These are phyloP conservation scores for Drosophila lowei DNA, from an alignment of 1,140 invertebrate species.

Conservation along the genomic window DNA sequence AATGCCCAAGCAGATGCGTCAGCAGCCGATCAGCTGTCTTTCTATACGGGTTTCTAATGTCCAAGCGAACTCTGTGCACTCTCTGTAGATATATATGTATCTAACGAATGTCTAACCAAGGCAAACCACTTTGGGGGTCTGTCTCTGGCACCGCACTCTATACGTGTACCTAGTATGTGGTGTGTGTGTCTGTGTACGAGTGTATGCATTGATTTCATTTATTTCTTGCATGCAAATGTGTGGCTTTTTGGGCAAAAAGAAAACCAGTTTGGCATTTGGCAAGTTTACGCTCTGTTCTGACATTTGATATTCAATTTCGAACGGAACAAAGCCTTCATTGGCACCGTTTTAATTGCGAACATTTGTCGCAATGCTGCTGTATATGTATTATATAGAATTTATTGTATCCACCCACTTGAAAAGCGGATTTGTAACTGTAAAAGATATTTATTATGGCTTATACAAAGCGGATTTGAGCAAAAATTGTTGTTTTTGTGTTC, in stretches of 20 bases:
- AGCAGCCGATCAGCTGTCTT: conserved; percentile 49
- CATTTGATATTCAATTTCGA: conserved; percentile 31
- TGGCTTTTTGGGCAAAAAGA: conserved; percentile 30
- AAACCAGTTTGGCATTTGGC: conserved; percentile 58
- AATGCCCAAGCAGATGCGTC: conserved; percentile 42
- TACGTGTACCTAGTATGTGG: background rate
- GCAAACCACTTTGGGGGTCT: conserved; percentile 52
- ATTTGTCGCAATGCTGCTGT: conserved; percentile 8
- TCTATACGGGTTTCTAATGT: conserved; percentile 36
- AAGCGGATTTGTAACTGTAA: conserved; percentile 21
- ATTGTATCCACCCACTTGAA: conserved; percentile 21
- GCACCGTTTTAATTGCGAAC: conserved; percentile 44
- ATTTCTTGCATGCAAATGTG: conserved; percentile 57
- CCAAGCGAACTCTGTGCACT: conserved; percentile 16
- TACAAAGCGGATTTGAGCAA: background rate
- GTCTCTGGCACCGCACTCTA: conserved; percentile 1
- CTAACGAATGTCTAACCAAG: conserved; percentile 24
- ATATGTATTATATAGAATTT: conserved; percentile 13
- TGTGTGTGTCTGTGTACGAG: conserved; percentile 9
- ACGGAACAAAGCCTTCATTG: conserved; percentile 53
- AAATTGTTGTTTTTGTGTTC: background rate
- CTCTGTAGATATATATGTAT: conserved; percentile 3
- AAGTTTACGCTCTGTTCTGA: conserved; percentile 44
- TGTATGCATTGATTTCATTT: conserved; percentile 49
- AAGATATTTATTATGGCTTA: background rate